Base-by-base conservation (phyloP, 1,140 invertebrate genomes). In the Adoxophyes honmai region DNA sequence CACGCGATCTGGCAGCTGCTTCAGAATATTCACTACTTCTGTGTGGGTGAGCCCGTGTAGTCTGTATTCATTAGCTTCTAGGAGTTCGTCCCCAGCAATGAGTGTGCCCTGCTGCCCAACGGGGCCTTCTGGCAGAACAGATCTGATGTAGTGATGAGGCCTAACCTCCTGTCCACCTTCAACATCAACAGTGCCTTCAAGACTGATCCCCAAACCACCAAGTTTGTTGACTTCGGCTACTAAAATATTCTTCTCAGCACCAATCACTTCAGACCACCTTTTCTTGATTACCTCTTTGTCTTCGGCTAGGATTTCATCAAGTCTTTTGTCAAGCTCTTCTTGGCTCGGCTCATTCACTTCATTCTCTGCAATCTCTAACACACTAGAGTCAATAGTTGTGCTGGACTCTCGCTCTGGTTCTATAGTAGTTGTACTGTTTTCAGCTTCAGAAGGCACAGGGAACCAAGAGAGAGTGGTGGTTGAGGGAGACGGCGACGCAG, bases 111-210 rank as follows among this genome's bases (percentile, higher is more conserved):
- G 95, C 52, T 92, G 90, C 5, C 96, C 96, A 0, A 98, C 96
- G 7, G 97, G 96, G 10, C 97, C 97, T 75, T 97, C 94, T 13
- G 94, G 93, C 48, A 97, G 89, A 55, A 98, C 95, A 8, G 95
- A 96, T 62, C 95, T 89, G 66, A 97, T 96, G 75, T 95, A 97
- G 80, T 97, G 94, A 91, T 97, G 93, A 70, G 96, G 93, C 76
- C 95, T 90, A 66, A 96, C 91, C 92, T 97, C 94, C 55, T 93
- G 90, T 33, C 95, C 96, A 62, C 94, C 93, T 86, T 96, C 94
- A 10, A 96, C 94, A 79, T 97, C 96, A 13, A 97, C 97, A 6
- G 97, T 98, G 34, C 97, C 97, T 88, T 98, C 97, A 58, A 98
- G 90, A 81, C 95, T 96, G 62, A 98, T 98, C 3, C 97, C 97